Conservation (phyloP, 2,888 invertebrate species). For the Apantesis nais region DNA sequence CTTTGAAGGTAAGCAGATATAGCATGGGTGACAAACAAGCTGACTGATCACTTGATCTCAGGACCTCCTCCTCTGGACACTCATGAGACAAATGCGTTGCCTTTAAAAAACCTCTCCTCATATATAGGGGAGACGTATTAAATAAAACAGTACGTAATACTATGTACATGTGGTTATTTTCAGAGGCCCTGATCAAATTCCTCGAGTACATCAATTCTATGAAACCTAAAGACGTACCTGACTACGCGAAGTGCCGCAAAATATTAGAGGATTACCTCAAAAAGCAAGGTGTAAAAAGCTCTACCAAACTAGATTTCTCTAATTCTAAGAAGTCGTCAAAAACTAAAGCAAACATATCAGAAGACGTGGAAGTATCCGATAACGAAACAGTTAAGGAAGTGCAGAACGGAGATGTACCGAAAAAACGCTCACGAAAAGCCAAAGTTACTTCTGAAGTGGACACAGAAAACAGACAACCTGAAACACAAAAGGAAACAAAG, state of each 20-base stretch:
- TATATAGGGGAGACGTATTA: no score
- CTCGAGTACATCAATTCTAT: conserved; percentile 89
- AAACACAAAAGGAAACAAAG: conserved; percentile 43
- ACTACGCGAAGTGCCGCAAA: conserved; percentile 89
- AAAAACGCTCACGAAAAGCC: conserved; percentile 48
- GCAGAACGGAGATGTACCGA: conserved; percentile 44
- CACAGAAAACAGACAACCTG: conserved; percentile 65
- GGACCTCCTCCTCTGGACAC: no score
- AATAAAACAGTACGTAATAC: neutral
- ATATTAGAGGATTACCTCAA: conserved; percentile 89
- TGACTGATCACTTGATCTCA: no score
- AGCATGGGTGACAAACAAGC: no score
- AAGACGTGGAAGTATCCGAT: conserved; percentile 35
- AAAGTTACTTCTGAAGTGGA: conserved; percentile 50
- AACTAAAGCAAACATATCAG: conserved; percentile 43
- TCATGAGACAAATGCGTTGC: no score
- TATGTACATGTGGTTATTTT: conserved; percentile 1
- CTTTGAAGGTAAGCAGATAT: no score
- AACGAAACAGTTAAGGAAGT: conserved; percentile 36
- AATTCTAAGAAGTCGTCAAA: conserved; percentile 53
- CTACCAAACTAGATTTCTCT: conserved; percentile 87
- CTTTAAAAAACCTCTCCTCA: no score
- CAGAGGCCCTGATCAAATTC: conserved; percentile 87
- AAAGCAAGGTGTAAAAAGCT: conserved; percentile 83
- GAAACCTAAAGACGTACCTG: conserved; percentile 89